These are phyloP conservation scores for Lasioglossum lativentre DNA, from an alignment of 2,888 invertebrate species.

Conservation along the genomic window DNA sequence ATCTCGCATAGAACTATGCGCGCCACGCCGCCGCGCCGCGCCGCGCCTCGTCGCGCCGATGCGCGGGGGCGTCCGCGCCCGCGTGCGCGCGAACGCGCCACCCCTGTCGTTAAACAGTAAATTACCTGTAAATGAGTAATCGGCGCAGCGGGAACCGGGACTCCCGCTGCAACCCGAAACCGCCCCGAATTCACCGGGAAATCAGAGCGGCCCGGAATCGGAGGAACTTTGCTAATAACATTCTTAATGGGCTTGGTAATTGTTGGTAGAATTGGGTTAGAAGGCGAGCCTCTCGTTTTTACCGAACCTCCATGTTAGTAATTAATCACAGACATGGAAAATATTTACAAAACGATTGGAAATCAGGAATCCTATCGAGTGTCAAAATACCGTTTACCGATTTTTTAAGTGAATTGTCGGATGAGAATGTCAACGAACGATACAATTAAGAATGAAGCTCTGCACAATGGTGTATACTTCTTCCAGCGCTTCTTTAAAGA, in stretches of 20 bases:
- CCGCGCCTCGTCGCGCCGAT: not conserved
- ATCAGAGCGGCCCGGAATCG: conserved; percentile 7
- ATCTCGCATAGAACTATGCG: not conserved
- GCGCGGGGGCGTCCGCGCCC: not conserved
- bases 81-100: not conserved
- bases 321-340: not conserved
- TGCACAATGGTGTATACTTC: too few species aligned
- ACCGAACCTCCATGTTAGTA: not conserved
- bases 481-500: too few species aligned
- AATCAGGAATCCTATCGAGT: too few species aligned
- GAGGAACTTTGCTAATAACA: conserved; percentile 36
- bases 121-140: conserved; percentile 56
- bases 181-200: conserved; percentile 22
- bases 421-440: too few species aligned
- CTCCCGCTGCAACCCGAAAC: conserved; percentile 12
- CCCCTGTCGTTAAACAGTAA: conserved; percentile 49
- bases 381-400: too few species aligned
- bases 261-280: conserved; percentile 8
- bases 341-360: too few species aligned
- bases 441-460: too few species aligned
- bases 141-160: not conserved
- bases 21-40: too few species aligned
- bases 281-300: not conserved
- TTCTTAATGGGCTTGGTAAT: conserved; percentile 17
- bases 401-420: too few species aligned